These are phyloP conservation scores for Xerus rutilus DNA, from an alignment of 2,797 vertebrate genomes.

Conservation along the genomic window DNA sequence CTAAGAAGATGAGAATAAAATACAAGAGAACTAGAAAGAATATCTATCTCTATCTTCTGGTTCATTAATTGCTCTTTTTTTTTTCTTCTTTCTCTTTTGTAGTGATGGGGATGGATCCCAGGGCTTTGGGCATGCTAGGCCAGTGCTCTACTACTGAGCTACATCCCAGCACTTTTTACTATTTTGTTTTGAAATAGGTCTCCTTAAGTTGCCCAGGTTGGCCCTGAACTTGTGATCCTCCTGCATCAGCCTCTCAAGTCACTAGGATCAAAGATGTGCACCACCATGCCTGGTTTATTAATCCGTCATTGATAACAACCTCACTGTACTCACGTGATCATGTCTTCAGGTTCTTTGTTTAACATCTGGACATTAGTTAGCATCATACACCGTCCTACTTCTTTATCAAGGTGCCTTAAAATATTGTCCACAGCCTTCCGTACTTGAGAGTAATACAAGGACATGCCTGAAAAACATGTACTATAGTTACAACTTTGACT, in stretches of 20 bases:
- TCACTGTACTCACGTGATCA: conserved; percentile 96
- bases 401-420: conserved; percentile 98
- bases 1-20: conserved; percentile 31
- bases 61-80: background rate
- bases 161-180: background rate
- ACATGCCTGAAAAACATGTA: conserved; percentile 93
- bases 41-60: background rate
- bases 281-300: background rate
- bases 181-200: background rate
- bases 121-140: background rate
- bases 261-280: background rate
- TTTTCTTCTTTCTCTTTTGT: background rate
- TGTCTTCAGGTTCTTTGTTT: conserved; percentile 99
- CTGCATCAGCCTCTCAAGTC: too few species aligned
- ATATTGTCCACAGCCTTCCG: conserved; percentile 98
- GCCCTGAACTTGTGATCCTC: background rate
- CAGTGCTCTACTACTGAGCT: background rate
- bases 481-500: background rate
- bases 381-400: conserved; percentile 99
- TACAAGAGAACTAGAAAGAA: background rate
- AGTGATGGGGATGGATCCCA: background rate
- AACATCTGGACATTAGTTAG: conserved; percentile 98
- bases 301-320: background rate
- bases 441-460: conserved; percentile 98
- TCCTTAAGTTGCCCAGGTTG: background rate